These are phyloP conservation scores for Entomobrya multifasciata DNA, from an alignment of 2,888 invertebrate genomes.

Conservation along the genomic window DNA sequence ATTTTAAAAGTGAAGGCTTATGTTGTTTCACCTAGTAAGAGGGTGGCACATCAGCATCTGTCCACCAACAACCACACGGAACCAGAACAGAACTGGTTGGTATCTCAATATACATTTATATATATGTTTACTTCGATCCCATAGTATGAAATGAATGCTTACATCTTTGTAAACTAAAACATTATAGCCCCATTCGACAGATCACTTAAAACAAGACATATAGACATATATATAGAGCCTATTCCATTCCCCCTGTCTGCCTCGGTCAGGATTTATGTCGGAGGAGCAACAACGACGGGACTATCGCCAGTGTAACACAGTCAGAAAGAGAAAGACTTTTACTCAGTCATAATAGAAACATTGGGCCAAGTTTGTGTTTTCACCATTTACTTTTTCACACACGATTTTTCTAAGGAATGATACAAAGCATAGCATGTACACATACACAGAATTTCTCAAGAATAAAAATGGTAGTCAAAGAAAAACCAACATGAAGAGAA, in stretches of 20 bases:
- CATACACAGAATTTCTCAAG: conserved; percentile 14
- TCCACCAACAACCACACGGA: not conserved
- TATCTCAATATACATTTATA: no score
- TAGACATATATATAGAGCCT: conserved; percentile 57
- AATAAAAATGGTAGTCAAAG: conserved; percentile 17
- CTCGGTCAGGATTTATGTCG: conserved; percentile 70
- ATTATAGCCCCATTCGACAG: conserved; percentile 65
- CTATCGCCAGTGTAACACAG: not conserved
- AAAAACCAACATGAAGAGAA: conserved; percentile 15
- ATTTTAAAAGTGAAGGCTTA: conserved; percentile 50
- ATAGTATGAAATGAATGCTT: conserved; percentile 15
- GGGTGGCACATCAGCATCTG: conserved; percentile 42
- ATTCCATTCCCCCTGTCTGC: conserved; percentile 66
- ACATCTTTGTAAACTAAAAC: not conserved
- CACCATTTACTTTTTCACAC: not conserved
- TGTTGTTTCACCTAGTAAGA: conserved; percentile 3
- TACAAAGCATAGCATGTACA: conserved; percentile 13
- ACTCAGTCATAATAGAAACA: not conserved
- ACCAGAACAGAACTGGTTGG: not conserved
- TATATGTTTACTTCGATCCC: not conserved
- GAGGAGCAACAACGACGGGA: conserved; percentile 43
- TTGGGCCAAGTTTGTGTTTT: not conserved
- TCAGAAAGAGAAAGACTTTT: not conserved
- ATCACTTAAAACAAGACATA: conserved; percentile 66
- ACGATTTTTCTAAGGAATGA: not conserved